These are phyloP conservation scores for Cercopithecus petaurista DNA, from an alignment of 2,797 vertebrate genomes.

Conservation along the genomic window DNA sequence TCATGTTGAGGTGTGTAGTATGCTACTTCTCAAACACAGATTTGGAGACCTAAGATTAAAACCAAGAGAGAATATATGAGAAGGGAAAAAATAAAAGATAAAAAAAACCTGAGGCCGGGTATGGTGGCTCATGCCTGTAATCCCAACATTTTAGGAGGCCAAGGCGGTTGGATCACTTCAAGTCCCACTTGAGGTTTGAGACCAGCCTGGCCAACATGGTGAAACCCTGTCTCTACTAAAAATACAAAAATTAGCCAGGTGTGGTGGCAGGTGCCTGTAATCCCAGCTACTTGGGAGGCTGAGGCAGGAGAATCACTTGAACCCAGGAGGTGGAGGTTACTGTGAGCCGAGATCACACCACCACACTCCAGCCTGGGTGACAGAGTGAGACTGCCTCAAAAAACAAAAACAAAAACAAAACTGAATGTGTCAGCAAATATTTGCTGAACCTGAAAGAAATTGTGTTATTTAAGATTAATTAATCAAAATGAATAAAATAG, in stretches of 20 bases:
- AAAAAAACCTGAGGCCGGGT: neutral
- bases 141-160: neutral
- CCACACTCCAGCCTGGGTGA: neutral
- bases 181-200: neutral
- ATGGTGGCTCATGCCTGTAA: neutral
- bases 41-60: neutral
- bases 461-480: constrained; percentile 1
- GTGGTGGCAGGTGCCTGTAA: neutral
- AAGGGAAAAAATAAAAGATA: constrained; percentile 1
- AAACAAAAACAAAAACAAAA: neutral
- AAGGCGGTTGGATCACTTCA: neutral
- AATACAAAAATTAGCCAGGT: neutral
- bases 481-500: neutral
- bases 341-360: neutral
- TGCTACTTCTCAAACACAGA: neutral
- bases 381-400: neutral
- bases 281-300: neutral
- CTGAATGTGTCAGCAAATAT: constrained; percentile 6
- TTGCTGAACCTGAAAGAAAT: neutral
- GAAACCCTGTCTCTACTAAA: neutral
- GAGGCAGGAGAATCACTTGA: neutral
- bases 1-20: neutral
- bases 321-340: neutral
- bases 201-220: neutral
- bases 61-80: neutral